Evolutionary conservation across 2,113 vertebrate genomes (phyloP), one percentile per base, ranked within the genome.

Genomic region (Rhinolophus sinicus): DNA sequence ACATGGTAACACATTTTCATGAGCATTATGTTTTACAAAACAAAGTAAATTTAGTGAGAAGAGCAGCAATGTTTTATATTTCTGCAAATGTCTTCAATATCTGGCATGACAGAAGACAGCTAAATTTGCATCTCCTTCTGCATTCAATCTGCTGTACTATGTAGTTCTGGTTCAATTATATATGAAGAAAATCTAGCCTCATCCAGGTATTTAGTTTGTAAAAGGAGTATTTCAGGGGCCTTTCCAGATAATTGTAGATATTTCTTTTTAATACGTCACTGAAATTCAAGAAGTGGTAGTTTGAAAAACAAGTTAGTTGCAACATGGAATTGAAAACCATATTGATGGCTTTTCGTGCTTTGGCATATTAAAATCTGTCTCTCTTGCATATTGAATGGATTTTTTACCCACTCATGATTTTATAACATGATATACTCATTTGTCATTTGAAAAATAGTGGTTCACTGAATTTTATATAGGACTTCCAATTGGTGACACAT

Each of bases 391-490:
- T 95, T 94, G 38, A 94, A 54, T 92, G 30, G 5, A 33, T 80
- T 35, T 85, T 93, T 44, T 84, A 30, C 28, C 6, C 67, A 92
- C 22, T 72, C 35, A 50, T 73, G 8, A 58, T 86, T 88, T 83
- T 88, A 18, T 81, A 82, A 54, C 38, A 83, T 83, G 24, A 73
- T 75, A 11, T 19, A 95, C 60, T 94, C 44, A 38, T 54, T 89
- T 89, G 54, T 38, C n/a, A 67, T 82, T 86, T 90, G 30, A n/a
- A 90, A 93, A 96, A 95, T 83, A 62, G 38, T 78, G 5, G 54
- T 47, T 92, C 35, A 72, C 52, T 89, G 28, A 87, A 30, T 70
- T 65, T 84, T 92, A 87, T 67, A 40, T 19, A 72, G 19, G 38
- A 56, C 52, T 76, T 81, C 10, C 67, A 91, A 73, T 3, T 93